These are phyloP conservation scores for Bombus huntii DNA, from an alignment of 1,140 invertebrate species.

Conservation along the genomic window DNA sequence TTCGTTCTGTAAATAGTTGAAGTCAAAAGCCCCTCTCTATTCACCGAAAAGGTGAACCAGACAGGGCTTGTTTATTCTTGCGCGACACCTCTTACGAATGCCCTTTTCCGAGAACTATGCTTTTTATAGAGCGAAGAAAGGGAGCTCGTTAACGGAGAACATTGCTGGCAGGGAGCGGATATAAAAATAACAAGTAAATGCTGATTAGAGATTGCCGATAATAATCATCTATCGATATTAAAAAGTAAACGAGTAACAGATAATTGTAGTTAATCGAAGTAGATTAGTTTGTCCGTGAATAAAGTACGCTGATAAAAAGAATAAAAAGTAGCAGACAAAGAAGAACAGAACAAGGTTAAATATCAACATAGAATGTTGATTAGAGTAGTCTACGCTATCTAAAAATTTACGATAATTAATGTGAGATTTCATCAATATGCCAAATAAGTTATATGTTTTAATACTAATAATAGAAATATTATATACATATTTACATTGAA, in stretches of 20 bases:
- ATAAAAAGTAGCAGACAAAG: neutral
- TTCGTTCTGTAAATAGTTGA: neutral
- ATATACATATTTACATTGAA: constrained; percentile 4
- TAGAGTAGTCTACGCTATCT: no score
- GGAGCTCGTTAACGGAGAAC: neutral
- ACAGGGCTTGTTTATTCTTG: constrained; percentile 13
- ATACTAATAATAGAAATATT: neutral
- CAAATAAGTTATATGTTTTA: neutral
- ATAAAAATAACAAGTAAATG: constrained; percentile 7
- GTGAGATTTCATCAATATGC: neutral
- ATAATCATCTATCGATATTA: neutral
- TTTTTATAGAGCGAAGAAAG: neutral
- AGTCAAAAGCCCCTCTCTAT: neutral
- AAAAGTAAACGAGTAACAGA: neutral
- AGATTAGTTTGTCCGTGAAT: neutral
- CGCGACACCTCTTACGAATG: neutral
- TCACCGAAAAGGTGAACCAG: neutral
- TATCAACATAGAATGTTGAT: neutral
- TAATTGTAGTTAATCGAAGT: neutral
- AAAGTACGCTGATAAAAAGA: neutral
- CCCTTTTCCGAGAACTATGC: neutral
- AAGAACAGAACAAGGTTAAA: neutral
- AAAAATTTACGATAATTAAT: neutral
- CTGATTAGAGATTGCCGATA: neutral
- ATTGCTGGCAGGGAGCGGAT: neutral